Base-by-base conservation (phyloP, 2,888 invertebrate species). In the Stenodera caucasica region DNA sequence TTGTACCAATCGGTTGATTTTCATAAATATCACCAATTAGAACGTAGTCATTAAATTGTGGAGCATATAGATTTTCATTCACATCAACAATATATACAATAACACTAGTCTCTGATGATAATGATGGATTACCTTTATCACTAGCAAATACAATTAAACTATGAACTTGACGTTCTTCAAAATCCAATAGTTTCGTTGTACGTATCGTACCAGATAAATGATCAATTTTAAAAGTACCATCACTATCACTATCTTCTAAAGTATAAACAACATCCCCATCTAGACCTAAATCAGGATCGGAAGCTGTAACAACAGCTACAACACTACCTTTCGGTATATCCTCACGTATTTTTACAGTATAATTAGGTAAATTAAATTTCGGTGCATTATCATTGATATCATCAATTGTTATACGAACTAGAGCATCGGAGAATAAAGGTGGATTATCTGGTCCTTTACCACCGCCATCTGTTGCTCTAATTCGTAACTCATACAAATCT, bases 341-440 rank as follows among this genome's bases (percentile, higher is more conserved):
- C 80, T 98, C 97, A 6, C 94, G 87, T 21, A 95, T 88, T 75
- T 93, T 91, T 35, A 94, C 92, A 2, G 81, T 77, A 75, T 93
- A 94, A 65, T 87, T 86, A 26, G 86, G 80, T 51, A 92, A 83
- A 30, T 90, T 89, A 78, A 96, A 97, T 64, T 84, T 86, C 0
- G 96, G 96, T 2, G 91, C 85, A 77, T 92, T 93, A 80, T 93
- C 97, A 81, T 97, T 97, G 53, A 95, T 90, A 80, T 98, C 97
- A 73, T 92, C 91, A 6, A 95, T 88, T 32, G 87, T 85, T 49
- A 95, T 88, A 65, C 91, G 86, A 23, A 97, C 90, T 26, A 91
- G 80, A 2, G 94, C 94, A 71, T 94, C 92, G 0, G 95, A 90
- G 66, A 88, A 87, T 51, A 94, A 82, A 0, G 87, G 83, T 1